phyloP scores from a whole-genome alignment of 1,140 invertebrate genomes.

The Plectrocnemia conspersa region DNA sequence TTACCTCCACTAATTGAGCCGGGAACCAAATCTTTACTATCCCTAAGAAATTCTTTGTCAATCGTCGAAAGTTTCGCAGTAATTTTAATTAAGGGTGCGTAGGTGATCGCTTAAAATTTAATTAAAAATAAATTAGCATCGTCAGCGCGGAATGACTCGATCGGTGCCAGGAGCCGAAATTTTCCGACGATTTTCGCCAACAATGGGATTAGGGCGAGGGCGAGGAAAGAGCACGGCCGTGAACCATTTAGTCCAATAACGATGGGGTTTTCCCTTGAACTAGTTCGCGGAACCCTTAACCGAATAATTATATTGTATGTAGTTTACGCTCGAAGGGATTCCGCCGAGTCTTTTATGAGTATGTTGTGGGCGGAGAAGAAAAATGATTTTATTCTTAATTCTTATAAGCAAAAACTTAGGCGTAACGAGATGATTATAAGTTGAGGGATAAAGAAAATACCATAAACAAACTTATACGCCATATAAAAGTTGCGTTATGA shows the following conservation, averaged over 20 bases:
- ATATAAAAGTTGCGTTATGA: too few species aligned
- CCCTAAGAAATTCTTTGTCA: background rate
- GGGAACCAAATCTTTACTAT: constrained; percentile 2
- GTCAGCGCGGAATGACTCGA: background rate
- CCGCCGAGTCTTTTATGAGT: too few species aligned
- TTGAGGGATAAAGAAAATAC: too few species aligned
- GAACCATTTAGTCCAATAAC: constrained; percentile 1
- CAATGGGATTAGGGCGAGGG: constrained; percentile 4
- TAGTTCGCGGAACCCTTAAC: constrained; percentile 3
- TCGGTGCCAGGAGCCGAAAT: background rate
- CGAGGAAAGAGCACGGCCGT: background rate
- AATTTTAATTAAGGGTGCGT: background rate
- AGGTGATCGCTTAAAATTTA: background rate
- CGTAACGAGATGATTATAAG: too few species aligned
- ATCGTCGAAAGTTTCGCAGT: background rate
- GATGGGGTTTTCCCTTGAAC: constrained; percentile 1
- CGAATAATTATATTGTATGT: too few species aligned
- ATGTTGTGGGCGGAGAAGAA: background rate
- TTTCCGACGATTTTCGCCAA: background rate
- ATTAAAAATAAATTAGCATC: background rate
- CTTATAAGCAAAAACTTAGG: too few species aligned
- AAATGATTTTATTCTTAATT: too few species aligned
- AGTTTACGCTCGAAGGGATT: background rate
- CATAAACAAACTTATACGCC: too few species aligned
- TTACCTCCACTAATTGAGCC: constrained; percentile 12